phyloP scores from a whole-genome alignment of 2,888 invertebrate species.

The Formica aserva region DNA sequence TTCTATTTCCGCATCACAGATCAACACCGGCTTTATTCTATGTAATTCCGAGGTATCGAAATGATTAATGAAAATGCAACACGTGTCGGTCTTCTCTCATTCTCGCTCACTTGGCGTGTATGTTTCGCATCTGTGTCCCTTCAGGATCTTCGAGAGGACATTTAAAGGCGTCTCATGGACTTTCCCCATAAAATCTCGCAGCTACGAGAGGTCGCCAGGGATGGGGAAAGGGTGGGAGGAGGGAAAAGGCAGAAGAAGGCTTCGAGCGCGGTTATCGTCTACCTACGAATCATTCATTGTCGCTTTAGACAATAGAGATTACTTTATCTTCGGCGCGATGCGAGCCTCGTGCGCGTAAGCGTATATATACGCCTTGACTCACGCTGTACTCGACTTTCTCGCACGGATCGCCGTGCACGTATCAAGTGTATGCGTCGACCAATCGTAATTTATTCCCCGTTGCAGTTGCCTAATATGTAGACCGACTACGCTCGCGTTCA shows the following conservation, averaged over 20 bases:
- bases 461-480: conserved; percentile 76
- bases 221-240: background rate
- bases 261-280: conserved; percentile 67
- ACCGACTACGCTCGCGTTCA: conserved; percentile 49
- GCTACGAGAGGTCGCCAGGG: conserved; percentile 11
- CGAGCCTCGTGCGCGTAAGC: conserved; percentile 38
- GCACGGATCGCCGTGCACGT: conserved; percentile 67
- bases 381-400: conserved; percentile 65
- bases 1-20: background rate
- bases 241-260: conserved; percentile 19
- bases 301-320: conserved; percentile 78
- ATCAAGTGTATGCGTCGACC: conserved; percentile 69
- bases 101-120: background rate
- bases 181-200: conserved; percentile 66
- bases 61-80: conserved; percentile 49
- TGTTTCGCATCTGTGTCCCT: background rate
- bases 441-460: conserved; percentile 79
- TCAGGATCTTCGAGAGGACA: conserved; percentile 23
- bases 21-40: conserved; percentile 4
- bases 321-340: conserved; percentile 70
- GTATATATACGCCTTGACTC: conserved; percentile 3
- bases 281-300: conserved; percentile 77
- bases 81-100: background rate
- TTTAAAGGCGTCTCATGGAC: conserved; percentile 45
- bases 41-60: conserved; percentile 29